These are phyloP conservation scores for Tauraco hartlaubi DNA, from an alignment of 2,797 vertebrate species.

Conservation along the genomic window DNA sequence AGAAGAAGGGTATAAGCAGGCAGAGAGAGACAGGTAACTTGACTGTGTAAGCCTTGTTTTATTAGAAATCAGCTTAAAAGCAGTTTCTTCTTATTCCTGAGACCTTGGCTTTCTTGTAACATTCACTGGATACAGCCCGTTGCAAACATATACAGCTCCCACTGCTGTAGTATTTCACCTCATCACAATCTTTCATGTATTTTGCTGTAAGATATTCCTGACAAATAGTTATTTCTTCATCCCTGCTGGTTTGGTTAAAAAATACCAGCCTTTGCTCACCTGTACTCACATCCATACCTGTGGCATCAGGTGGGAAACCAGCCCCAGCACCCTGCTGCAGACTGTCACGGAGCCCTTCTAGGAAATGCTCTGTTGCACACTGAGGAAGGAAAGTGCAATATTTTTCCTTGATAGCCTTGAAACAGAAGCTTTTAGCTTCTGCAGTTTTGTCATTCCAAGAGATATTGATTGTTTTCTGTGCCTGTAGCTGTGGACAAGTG, in stretches of 20 bases:
- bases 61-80: neutral
- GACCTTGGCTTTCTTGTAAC: neutral
- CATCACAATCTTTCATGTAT: neutral
- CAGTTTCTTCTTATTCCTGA: neutral
- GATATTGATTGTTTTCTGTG: neutral
- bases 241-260: neutral
- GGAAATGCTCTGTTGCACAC: neutral
- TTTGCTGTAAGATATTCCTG: neutral
- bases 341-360: rapidly evolving
- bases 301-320: neutral
- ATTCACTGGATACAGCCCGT: neutral
- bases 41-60: neutral
- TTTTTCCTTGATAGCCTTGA: neutral
- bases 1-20: neutral
- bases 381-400: neutral
- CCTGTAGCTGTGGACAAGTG: neutral
- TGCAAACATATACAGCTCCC: neutral
- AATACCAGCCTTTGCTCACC: neutral
- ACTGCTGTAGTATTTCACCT: neutral
- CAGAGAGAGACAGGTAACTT: neutral
- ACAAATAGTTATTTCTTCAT: neutral
- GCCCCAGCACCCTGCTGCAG: neutral
- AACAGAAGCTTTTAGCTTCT: neutral
- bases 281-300: neutral
- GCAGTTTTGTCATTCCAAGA: neutral